Evolutionary conservation across 2,113 vertebrate species (phyloP).

Genomic region (Brienomyrus brachyistius): DNA sequence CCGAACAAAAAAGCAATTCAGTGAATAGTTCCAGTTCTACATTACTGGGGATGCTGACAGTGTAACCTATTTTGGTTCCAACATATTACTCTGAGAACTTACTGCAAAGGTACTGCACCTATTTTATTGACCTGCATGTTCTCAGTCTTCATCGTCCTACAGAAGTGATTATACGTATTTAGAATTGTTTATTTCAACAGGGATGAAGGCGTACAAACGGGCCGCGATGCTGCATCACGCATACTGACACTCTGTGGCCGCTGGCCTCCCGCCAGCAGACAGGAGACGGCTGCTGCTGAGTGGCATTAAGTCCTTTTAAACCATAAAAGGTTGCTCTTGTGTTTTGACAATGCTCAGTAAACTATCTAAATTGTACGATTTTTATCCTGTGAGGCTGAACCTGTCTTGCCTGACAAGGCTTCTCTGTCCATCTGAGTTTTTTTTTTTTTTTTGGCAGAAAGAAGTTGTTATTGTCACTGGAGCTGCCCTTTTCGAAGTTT

Average conservation of each 20-base stretch:
- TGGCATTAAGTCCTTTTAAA: conserved; percentile 65
- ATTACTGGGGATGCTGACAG: neutral
- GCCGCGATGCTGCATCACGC: neutral
- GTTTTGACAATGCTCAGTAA: conserved; percentile 67
- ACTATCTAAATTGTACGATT: conserved; percentile 69
- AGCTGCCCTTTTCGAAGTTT: conserved; percentile 80
- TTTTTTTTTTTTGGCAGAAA: conserved; percentile 63
- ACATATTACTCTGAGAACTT: neutral
- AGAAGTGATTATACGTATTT: neutral
- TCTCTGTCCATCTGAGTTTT: conserved; percentile 53
- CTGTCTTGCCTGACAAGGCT: conserved; percentile 30
- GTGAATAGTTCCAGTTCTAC: neutral
- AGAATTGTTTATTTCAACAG: neutral
- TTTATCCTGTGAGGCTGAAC: conserved; percentile 49
- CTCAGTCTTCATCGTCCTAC: neutral
- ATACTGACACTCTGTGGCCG: neutral
- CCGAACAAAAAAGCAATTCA: neutral
- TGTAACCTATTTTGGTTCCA: neutral
- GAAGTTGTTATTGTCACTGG: conserved; percentile 71
- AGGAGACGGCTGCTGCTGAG: conserved; percentile 34
- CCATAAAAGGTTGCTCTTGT: conserved; percentile 53
- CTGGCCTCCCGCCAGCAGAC: conserved; percentile 18
- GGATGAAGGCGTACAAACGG: neutral
- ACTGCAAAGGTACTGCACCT: neutral
- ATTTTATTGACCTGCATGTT: neutral